These are phyloP conservation scores for Notarius quadriscutis DNA, from an alignment of 2,113 vertebrate genomes.

Conservation along the genomic window DNA sequence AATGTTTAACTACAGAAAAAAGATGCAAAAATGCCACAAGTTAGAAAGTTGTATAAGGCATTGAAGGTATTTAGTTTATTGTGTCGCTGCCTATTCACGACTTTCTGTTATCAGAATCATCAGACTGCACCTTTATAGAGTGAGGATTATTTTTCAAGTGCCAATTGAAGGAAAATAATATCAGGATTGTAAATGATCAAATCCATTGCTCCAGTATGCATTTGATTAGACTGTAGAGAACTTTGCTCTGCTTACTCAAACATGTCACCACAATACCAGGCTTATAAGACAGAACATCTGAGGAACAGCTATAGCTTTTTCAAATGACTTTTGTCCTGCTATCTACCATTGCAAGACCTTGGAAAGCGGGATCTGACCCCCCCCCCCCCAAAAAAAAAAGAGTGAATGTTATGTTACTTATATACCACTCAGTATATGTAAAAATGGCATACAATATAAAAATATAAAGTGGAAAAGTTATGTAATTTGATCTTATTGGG, in stretches of 20 bases:
- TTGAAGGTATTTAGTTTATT: background rate
- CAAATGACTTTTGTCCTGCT: background rate
- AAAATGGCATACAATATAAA: too few relatives aligned
- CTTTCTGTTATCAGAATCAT: background rate
- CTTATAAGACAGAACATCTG: background rate
- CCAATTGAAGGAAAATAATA: background rate
- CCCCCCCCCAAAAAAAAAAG: too few relatives aligned
- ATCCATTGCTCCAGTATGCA: background rate
- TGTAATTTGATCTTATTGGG: background rate
- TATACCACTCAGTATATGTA: background rate
- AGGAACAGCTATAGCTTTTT: background rate
- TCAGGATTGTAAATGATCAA: background rate
- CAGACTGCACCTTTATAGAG: background rate
- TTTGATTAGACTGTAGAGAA: background rate
- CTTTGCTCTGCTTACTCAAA: background rate
- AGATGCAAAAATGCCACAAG: background rate
- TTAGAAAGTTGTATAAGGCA: background rate
- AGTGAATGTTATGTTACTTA: background rate
- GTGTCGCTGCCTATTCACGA: background rate
- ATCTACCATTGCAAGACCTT: background rate
- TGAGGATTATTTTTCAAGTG: background rate
- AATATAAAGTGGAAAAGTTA: background rate
- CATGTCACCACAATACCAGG: background rate
- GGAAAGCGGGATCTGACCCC: background rate
- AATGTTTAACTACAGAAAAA: constrained; percentile 1